Base-by-base conservation (phyloP, 2,797 vertebrate genomes). In the Loris lydekkerianus region DNA sequence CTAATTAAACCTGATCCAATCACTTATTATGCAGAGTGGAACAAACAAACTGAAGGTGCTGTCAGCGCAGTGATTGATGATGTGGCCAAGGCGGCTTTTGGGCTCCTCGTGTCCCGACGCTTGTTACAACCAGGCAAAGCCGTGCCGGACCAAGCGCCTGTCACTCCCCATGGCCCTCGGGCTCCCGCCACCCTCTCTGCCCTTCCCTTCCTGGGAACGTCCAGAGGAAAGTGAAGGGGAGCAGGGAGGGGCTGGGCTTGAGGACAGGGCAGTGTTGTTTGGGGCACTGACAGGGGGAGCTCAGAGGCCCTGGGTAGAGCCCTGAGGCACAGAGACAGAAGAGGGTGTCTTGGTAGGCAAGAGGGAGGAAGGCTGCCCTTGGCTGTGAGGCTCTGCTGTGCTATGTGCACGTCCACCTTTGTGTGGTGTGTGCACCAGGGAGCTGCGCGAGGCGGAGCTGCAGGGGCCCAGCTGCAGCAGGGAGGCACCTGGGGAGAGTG, bases 1-100 rank as follows among this genome's bases (percentile, higher is more conserved):
- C 99, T 99, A 99, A 99, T 99, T 99, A 99, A 99, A 99, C 99
- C 99, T 99, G 99, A 99, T 99, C 99, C 99, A 99, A 99, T 99
- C 99, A 99, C 99, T 99, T 99, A 99, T 99, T 99, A 99, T 99
- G 99, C 99, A 99, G 99, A 99, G 99, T 99, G 99, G 99, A 99
- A 99, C 99, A 99, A 99, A 99, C 99, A 99, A 99, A 99, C 99
- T 99, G 99, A 99, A 99, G 99, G 99, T 99, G 98, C 99, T 99
- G 99, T 99, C 99, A 99, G 98, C 87, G 77, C 82, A 0, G 98
- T 99, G 99, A 99, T 99, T 99, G 99, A 99, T 99, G 99, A 99
- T 99, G 98, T 98, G 98, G 99, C 99, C 99, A 99, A 99, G 99
- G 98, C 98, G 98, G 99, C 99, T 99, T 99, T 99, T 99, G 99